Base-by-base conservation (phyloP, 2,113 vertebrate genomes). In the Callaeas wilsoni region DNA sequence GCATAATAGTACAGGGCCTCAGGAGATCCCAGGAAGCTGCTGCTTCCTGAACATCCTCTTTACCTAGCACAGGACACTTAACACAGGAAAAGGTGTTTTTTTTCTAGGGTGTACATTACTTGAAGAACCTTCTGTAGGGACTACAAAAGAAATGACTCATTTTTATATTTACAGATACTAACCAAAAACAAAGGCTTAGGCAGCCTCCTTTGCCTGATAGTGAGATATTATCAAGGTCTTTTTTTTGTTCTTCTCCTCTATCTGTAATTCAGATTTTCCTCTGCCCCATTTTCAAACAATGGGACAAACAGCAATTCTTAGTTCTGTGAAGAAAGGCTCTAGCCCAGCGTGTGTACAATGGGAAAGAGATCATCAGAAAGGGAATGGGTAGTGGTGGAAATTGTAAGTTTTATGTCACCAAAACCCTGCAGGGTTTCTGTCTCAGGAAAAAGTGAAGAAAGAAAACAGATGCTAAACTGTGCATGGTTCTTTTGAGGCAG, bases 191-290 rank as follows among this genome's bases (percentile, higher is more conserved):
- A 94, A 92, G 42, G 74, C 65, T 77, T 44, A 80, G 70, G 69
- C 77, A 94, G 46, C 41, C n/a, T 94, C 26, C 37, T 84, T 78
- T 87, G 32, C 29, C 62, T 89, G 55, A 57, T 74, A 91, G 23
- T 4, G 49, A 94, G 53, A 71, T 11, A 5, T 55, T 64, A 49
- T 57, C 16, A 67, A 81, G 44, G 13, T 46, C 12, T 20, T 41
- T 60, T 92, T 92, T 63, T 76, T 94, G 26, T 79, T 89, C 20
- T 86, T 78, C 70, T 60, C 16, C 23, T 80, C 14, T 53, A 1
- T 55, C 80, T 82, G 29, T 75, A 60, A 68, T 1, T 89, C 69
- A 79, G 52, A 60, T 83, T 94, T 91, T 65, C 21, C 35, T 83
- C 37, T 71, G 81, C 9, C 29, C 65, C 26, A 39, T 78, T 91